phyloP scores from a whole-genome alignment of 2,888 invertebrate species.

The Fragum whitleyi region DNA sequence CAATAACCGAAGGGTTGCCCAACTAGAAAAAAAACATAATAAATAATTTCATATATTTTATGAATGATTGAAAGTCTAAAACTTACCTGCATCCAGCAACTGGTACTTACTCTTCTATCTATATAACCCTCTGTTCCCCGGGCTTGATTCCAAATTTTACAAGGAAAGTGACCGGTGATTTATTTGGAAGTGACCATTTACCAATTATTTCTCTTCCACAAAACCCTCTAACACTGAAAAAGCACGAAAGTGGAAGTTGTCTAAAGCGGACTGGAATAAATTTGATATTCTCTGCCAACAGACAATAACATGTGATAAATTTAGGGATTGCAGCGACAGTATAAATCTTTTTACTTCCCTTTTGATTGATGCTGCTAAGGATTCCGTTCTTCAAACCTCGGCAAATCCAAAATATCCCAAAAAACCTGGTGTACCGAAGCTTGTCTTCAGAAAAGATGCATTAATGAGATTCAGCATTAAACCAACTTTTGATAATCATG shows the following conservation, averaged over 20 bases:
- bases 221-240: not conserved
- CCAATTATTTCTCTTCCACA: not conserved
- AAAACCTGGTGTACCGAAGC: not conserved
- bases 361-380: not conserved
- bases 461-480: not conserved
- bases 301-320: not conserved
- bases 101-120: not conserved
- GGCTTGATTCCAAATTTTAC: not conserved
- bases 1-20: not conserved
- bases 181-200: slow-evolving; percentile 2
- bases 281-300: not conserved
- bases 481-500: not conserved
- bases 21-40: not conserved
- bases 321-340: not conserved
- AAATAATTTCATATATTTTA: not conserved
- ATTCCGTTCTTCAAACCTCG: not conserved
- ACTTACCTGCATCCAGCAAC: slow-evolving; percentile 6
- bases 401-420: slow-evolving; percentile 13
- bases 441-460: not conserved
- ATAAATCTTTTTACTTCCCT: not conserved
- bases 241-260: not conserved
- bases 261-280: not conserved
- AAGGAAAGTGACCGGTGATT: not conserved
- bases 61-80: not conserved
- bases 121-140: not conserved